These are phyloP conservation scores for Brachypteracias leptosomus DNA, from an alignment of 2,113 vertebrate genomes.

Conservation along the genomic window DNA sequence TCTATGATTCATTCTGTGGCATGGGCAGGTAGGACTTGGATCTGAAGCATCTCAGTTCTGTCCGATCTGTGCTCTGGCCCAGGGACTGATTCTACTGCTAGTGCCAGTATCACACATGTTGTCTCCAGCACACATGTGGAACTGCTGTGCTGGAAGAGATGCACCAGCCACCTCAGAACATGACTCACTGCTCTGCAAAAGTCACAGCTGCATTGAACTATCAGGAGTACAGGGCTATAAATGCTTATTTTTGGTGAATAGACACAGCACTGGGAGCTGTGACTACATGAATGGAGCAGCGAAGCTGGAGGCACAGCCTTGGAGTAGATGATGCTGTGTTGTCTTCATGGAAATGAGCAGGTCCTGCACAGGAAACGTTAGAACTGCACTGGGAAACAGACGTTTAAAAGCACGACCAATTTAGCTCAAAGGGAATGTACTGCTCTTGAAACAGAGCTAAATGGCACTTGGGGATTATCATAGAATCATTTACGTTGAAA, in stretches of 20 bases:
- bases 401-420: rapidly evolving
- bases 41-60: background rate
- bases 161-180: background rate
- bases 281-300: background rate
- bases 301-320: background rate
- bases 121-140: background rate
- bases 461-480: too few relatives aligned
- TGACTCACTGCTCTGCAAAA: background rate
- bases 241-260: too few relatives aligned
- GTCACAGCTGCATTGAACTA: background rate
- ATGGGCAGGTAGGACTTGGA: background rate
- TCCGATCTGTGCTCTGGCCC: background rate
- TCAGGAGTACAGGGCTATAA: background rate
- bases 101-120: background rate
- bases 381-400: background rate
- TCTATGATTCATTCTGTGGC: too few relatives aligned
- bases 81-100: background rate
- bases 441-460: background rate
- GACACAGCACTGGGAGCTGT: background rate
- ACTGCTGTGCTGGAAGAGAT: rapidly evolving
- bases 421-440: background rate
- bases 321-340: rapidly evolving
- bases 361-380: rapidly evolving
- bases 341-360: rapidly evolving
- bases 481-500: too few relatives aligned